Evolutionary conservation across 2,113 vertebrate genomes (phyloP).

Genomic region (Menidia beryllina): DNA sequence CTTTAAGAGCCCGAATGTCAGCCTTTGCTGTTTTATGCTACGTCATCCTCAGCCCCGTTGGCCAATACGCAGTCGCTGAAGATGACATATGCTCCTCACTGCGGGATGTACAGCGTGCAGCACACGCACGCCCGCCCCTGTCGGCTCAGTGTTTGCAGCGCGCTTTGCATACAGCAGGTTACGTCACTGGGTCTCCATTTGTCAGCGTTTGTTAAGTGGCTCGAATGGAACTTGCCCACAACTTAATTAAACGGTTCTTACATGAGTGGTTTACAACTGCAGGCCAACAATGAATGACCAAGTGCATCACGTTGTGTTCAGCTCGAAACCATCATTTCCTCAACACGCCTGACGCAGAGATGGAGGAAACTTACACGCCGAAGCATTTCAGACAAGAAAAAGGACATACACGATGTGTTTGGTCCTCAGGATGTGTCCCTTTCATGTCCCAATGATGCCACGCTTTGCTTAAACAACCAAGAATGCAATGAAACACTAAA

Average conservation of each 20-base stretch:
- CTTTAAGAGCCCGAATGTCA: conserved; percentile 18
- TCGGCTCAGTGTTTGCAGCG: conserved; percentile 24
- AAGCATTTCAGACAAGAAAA: no score
- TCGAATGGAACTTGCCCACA: neutral
- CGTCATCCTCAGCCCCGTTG: conserved; percentile 26
- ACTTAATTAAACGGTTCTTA: neutral
- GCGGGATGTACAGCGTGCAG: conserved; percentile 55
- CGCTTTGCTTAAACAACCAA: no score
- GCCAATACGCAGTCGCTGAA: conserved; percentile 47
- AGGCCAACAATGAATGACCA: no score
- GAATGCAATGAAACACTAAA: no score
- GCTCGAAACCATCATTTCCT: no score
- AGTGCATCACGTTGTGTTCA: no score
- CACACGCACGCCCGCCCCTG: conserved; percentile 17
- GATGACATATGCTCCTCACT: conserved; percentile 72
- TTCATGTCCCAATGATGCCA: no score
- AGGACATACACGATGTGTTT: no score
- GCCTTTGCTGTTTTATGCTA: conserved; percentile 11
- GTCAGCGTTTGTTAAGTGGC: neutral
- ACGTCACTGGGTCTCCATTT: neutral
- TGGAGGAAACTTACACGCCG: no score
- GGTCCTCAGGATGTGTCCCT: no score
- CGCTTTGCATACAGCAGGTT: conserved; percentile 8
- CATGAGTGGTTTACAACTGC: no score
- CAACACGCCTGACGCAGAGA: no score